Base-by-base conservation (phyloP, 2,113 vertebrate genomes). In the Poeciliopsis turrubarensis region DNA sequence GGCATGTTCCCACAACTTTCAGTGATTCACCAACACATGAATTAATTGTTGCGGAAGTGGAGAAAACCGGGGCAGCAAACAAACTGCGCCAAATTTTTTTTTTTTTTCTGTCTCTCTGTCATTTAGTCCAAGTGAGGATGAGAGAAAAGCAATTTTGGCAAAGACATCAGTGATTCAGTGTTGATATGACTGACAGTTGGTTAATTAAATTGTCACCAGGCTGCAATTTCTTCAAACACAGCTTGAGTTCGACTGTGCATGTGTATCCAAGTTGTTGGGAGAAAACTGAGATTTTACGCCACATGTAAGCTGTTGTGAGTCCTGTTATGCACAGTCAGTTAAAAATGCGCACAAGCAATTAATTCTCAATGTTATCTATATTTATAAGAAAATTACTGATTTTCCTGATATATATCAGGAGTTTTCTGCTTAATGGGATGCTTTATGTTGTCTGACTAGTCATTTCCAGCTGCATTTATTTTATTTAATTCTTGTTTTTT, bases 201-300 rank as follows among this genome's bases (percentile, higher is more conserved):
- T 83, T 87, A 87, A 90, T 92, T 92, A 87, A 89, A 89, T 82
- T 89, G 83, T 89, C 89, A 87, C 65, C 73, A 82, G 67, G 81
- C 88, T 78, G 77, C 57, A 75, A 6, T 83, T 89, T 87, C 63
- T 74, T 88, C 77, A 82, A 84, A 86, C 61, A 65, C 39, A 71
- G 75, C 79, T 73, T 71, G 62, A 54, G 60, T 62, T 80, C 22
- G 51, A 72, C 72, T 73, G 60, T 73, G 83, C 75, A 65, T 70
- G 72, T 72, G 75, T 37, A 63, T 62, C 67, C 78, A 73, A 27
- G 22, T 73, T 70, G 70, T 65, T 78, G 27, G 68, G 68, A 57
- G 74, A 74, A 77, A 81, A 77, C 70, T 70, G 71, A 83, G 73
- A 85, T 85, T 61, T 70, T 7, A 72, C 44, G 32, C 61, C 34